These are phyloP conservation scores for Monopis laevigella DNA, from an alignment of 2,888 invertebrate genomes.

Conservation along the genomic window DNA sequence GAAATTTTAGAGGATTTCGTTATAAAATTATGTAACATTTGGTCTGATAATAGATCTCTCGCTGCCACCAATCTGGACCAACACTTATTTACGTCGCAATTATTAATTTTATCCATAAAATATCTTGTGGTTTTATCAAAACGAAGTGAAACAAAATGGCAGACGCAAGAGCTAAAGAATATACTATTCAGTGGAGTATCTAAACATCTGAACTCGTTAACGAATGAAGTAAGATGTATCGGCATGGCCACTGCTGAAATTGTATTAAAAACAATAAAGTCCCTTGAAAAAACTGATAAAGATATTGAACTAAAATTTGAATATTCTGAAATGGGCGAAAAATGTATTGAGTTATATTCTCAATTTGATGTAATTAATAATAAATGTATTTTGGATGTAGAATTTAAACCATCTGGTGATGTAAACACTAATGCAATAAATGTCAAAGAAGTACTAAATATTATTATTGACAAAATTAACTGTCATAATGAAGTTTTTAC, in stretches of 20 bases:
- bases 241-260: slow-evolving; percentile 82
- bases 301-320: slow-evolving; percentile 72
- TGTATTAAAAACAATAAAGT: slow-evolving; percentile 57
- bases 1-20: slow-evolving; percentile 46
- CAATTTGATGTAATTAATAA: slow-evolving; percentile 43
- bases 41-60: slow-evolving; percentile 73
- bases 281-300: slow-evolving; percentile 25
- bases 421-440: slow-evolving; percentile 29
- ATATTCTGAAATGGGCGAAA: slow-evolving; percentile 63
- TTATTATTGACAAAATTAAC: slow-evolving; percentile 34
- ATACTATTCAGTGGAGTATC: slow-evolving; percentile 73
- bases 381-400: slow-evolving; percentile 42
- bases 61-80: slow-evolving; percentile 73
- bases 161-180: slow-evolving; percentile 44
- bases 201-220: slow-evolving; percentile 73
- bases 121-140: slow-evolving; percentile 43
- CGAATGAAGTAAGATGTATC: slow-evolving; percentile 67
- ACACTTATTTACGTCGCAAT: slow-evolving; percentile 75
- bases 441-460: slow-evolving; percentile 31
- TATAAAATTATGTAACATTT: slow-evolving; percentile 67
- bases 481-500: slow-evolving; percentile 27
- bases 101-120: slow-evolving; percentile 68
- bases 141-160: slow-evolving; percentile 31
- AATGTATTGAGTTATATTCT: slow-evolving; percentile 55
- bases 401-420: slow-evolving; percentile 27